Percentiles rank a stretch among this genome's conserved stretches.
Conservation (phyloP, 2,888 invertebrate genomes). For the Nomada goodeniana region DNA sequence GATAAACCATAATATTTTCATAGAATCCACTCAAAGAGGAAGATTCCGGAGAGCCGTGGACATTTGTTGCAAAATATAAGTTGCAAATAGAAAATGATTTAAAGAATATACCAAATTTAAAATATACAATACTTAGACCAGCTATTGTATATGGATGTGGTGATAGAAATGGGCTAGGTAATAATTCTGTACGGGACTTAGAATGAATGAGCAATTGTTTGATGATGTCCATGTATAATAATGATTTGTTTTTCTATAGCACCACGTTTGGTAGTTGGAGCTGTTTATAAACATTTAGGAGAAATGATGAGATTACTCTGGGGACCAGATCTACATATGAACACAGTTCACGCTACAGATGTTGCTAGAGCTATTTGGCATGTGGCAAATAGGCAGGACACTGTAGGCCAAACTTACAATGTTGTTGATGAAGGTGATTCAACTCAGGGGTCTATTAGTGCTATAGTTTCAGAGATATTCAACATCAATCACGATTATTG, state of each 20-base stretch:
- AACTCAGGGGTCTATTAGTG: constrained; percentile 93
- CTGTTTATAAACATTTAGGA: constrained; percentile 93
- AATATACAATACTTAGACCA: constrained; percentile 92
- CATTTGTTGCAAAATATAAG: constrained; percentile 93
- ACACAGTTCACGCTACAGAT: constrained; percentile 95
- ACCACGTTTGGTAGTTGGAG: constrained; percentile 93
- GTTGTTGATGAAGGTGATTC: constrained; percentile 93
- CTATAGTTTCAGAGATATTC: constrained; percentile 92
- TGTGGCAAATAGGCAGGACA: constrained; percentile 86
- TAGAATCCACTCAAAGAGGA: constrained; percentile 91
- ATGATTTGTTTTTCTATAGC: constrained; percentile 85
- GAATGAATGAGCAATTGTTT: background rate
- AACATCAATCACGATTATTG: constrained; percentile 95
- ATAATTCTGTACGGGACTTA: background rate
- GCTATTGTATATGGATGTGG: constrained; percentile 95
- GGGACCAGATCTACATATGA: constrained; percentile 93
- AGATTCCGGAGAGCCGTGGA: constrained; percentile 93
- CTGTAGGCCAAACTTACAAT: constrained; percentile 89
- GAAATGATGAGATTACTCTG: constrained; percentile 97
- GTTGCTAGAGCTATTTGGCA: constrained; percentile 93
- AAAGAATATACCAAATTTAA: constrained; percentile 88
- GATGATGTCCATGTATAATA: background rate
- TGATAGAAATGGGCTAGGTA: constrained; percentile 93
- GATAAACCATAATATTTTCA: constrained; percentile 29
- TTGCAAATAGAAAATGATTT: constrained; percentile 92